Percentiles rank a stretch among this genome's conserved stretches.
phyloP scores from a whole-genome alignment of 1,140 invertebrate genomes.

The Diplogasteroides magnus region DNA sequence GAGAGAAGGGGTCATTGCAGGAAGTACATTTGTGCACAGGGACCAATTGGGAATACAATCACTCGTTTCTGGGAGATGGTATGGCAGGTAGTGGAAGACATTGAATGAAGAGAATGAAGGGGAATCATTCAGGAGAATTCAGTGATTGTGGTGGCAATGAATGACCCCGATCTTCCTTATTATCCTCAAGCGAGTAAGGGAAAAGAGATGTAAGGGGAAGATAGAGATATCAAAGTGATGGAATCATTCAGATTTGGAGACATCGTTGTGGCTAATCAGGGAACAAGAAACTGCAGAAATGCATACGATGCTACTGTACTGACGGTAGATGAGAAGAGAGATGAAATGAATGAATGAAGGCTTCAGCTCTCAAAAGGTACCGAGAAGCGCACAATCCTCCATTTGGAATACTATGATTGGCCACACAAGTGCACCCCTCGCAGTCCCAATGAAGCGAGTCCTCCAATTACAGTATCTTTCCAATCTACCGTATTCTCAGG shows the following conservation, averaged over 20 bases:
- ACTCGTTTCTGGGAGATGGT: not conserved
- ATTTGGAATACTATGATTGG: not conserved
- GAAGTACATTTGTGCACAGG: not conserved
- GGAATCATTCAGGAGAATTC: not conserved
- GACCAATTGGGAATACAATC: not conserved
- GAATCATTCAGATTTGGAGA: not conserved
- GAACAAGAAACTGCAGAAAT: not conserved
- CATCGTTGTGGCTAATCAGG: not conserved
- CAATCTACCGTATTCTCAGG: not conserved
- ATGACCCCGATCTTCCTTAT: not conserved
- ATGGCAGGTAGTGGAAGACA: not conserved
- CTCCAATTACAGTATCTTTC: not conserved
- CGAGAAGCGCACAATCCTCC: not conserved
- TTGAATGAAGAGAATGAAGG: not conserved
- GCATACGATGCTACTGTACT: not conserved
- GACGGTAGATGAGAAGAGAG: no score
- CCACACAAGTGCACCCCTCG: not conserved
- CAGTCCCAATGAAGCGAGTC: not conserved
- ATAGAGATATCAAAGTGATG: not conserved
- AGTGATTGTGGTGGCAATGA: not conserved
- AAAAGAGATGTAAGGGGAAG: no score
- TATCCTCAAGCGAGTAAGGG: not conserved
- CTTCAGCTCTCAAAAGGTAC: not conserved
- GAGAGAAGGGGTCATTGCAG: not conserved
- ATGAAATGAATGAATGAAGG: no score